Conservation (phyloP, 2,113 vertebrate genomes). For the Macquaria australasica region DNA sequence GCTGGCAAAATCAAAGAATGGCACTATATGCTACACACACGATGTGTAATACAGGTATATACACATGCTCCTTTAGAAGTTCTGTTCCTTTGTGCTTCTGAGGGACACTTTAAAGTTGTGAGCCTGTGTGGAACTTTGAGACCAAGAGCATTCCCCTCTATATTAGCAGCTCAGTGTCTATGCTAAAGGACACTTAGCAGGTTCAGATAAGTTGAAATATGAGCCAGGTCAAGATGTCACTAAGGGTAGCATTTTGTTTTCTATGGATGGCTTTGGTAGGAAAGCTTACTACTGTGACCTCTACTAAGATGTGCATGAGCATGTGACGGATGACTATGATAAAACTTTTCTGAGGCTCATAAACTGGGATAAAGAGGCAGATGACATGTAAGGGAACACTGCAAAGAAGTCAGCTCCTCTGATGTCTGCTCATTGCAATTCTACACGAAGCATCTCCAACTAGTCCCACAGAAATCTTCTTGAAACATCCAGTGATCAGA, state of each 20-base stretch:
- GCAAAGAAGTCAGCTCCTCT: conserved; percentile 33
- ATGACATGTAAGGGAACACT: conserved; percentile 36
- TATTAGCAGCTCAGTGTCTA: background rate
- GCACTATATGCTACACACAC: conserved; percentile 8
- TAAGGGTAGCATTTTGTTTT: conserved; percentile 17
- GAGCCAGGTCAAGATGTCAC: conserved; percentile 25
- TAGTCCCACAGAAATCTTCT: conserved; percentile 44
- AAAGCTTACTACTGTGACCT: conserved; percentile 1
- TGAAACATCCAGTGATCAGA: conserved; percentile 57
- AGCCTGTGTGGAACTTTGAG: background rate
- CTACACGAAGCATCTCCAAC: conserved; percentile 39
- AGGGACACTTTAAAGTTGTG: conserved; percentile 3
- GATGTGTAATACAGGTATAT: background rate
- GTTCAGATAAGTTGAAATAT: conserved; percentile 35
- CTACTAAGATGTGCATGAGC: conserved; percentile 1
- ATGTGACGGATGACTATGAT: conserved; percentile 18
- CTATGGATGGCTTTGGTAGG: background rate
- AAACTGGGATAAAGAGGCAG: conserved; percentile 32
- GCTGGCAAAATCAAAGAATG: conserved; percentile 37
- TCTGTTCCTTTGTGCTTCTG: conserved; percentile 20
- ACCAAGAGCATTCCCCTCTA: background rate
- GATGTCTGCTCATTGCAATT: conserved; percentile 60
- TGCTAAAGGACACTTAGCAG: conserved; percentile 4
- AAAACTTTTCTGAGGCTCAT: conserved; percentile 26
- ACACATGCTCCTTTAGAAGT: conserved; percentile 8